Conservation (phyloP, 1,140 invertebrate species). For the Paracyclopina nana region DNA sequence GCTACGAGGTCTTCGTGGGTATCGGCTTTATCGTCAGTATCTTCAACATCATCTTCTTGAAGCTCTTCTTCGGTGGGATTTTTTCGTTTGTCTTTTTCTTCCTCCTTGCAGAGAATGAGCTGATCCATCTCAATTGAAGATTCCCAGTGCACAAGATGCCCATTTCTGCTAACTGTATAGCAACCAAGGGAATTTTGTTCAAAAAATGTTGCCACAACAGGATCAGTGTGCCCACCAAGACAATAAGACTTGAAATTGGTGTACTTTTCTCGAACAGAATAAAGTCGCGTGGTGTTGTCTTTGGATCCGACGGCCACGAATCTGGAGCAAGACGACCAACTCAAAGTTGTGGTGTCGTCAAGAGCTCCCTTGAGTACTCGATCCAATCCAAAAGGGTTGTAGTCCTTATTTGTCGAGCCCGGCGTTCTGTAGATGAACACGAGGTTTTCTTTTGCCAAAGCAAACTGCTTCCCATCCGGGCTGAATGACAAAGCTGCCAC, state of each 20-base stretch:
- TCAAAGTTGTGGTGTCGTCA: slow-evolving; percentile 59
- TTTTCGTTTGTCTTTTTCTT: slow-evolving; percentile 22
- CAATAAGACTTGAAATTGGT: slow-evolving; percentile 48
- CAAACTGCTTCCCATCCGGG: slow-evolving; percentile 79
- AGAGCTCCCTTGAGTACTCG: slow-evolving; percentile 52
- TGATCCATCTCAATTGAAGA: slow-evolving; percentile 47
- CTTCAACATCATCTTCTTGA: slow-evolving; percentile 4
- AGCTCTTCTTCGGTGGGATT: slow-evolving; percentile 17
- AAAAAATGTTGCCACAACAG: slow-evolving; percentile 66
- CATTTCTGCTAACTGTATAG: slow-evolving; percentile 48
- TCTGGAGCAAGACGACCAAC: slow-evolving; percentile 79
- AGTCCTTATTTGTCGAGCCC: slow-evolving; percentile 50
- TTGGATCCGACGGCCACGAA: slow-evolving; percentile 52
- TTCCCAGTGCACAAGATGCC: slow-evolving; percentile 65
- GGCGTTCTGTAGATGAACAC: slow-evolving; percentile 74
- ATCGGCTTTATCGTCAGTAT: no score
- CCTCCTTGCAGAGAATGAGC: slow-evolving; percentile 27
- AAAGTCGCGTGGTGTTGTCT: slow-evolving; percentile 62
- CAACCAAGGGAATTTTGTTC: slow-evolving; percentile 61
- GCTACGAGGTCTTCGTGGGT: no score
- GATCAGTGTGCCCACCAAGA: slow-evolving; percentile 56
- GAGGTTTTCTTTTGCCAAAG: slow-evolving; percentile 60
- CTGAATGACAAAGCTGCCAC: slow-evolving; percentile 67
- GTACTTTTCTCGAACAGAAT: slow-evolving; percentile 42
- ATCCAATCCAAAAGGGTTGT: slow-evolving; percentile 69